Evolutionary conservation across 2,888 invertebrate species (phyloP).

Genomic region (Chironomus riparius): DNA sequence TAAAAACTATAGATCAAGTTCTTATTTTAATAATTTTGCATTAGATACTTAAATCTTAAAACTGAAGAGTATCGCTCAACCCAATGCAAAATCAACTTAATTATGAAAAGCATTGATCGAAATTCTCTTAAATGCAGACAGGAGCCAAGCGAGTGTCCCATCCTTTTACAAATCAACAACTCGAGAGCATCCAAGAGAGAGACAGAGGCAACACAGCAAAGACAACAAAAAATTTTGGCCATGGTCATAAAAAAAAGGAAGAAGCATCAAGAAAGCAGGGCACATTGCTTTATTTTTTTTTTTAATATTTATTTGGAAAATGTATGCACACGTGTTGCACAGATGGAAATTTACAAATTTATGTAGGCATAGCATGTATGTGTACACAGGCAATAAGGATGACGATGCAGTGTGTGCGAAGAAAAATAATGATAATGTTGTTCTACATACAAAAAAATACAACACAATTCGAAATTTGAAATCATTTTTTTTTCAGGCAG

Average conservation of each 20-base stretch:
- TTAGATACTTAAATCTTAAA: too few species aligned
- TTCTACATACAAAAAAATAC: neutral
- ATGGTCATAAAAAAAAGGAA: constrained; percentile 13
- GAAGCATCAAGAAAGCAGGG: neutral
- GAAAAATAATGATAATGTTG: constrained; percentile 5
- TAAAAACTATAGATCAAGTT: too few species aligned
- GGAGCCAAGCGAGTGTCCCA: too few species aligned
- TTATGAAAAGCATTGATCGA: too few species aligned
- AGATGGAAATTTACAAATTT: constrained; percentile 13
- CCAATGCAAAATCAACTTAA: too few species aligned
- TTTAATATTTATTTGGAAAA: neutral
- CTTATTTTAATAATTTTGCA: too few species aligned
- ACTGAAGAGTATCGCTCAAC: too few species aligned
- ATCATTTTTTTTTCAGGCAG: neutral
- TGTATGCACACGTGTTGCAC: constrained; percentile 21
- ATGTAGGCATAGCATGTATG: neutral
- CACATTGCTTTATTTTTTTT: neutral
- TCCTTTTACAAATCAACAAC: too few species aligned
- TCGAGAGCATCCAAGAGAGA: too few species aligned
- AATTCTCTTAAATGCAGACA: too few species aligned
- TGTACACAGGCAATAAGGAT: neutral
- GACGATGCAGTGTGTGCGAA: neutral
- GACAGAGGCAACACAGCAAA: neutral
- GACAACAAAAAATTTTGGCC: neutral
- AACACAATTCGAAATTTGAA: neutral